These are phyloP conservation scores for Himalopsyche tibetana DNA, from an alignment of 2,888 invertebrate species.

Conservation along the genomic window DNA sequence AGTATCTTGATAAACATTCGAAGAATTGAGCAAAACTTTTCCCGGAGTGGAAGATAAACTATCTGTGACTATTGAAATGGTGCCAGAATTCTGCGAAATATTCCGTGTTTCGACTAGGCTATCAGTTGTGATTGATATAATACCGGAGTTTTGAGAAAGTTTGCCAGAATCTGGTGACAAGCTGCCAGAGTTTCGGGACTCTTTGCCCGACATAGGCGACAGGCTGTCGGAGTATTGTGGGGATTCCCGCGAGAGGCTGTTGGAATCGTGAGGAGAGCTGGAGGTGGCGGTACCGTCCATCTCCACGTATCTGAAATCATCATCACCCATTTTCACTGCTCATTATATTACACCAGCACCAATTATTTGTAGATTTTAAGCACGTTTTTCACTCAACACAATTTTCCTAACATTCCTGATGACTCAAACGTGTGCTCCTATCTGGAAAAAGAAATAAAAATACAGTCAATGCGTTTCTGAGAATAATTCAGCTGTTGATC, in stretches of 20 bases:
- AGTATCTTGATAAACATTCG: slow-evolving; percentile 44
- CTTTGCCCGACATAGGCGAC: slow-evolving; percentile 49
- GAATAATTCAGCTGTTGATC: too few species aligned
- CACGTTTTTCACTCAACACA: slow-evolving; percentile 11
- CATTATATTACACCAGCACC: slow-evolving; percentile 49
- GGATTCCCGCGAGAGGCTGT: background rate
- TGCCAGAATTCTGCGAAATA: slow-evolving; percentile 1
- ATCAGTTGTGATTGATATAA: background rate
- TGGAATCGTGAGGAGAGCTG: background rate
- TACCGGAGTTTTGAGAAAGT: slow-evolving; percentile 47
- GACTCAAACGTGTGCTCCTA: background rate
- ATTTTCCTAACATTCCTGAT: background rate
- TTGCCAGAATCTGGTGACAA: slow-evolving; percentile 53
- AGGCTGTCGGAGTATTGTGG: slow-evolving; percentile 44
- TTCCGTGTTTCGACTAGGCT: background rate
- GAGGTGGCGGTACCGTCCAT: slow-evolving; percentile 27
- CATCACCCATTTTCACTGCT: slow-evolving; percentile 56
- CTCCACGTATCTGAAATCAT: slow-evolving; percentile 36
- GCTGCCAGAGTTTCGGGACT: slow-evolving; percentile 53
- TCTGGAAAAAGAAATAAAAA: background rate
- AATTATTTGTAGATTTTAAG: background rate
- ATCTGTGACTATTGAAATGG: slow-evolving; percentile 1
- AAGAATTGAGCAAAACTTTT: slow-evolving; percentile 48
- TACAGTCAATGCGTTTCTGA: too few species aligned
- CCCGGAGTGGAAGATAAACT: slow-evolving; percentile 36